These are phyloP conservation scores for Prosopocoilus inquinatus DNA, from an alignment of 2,888 invertebrate genomes.

Conservation along the genomic window DNA sequence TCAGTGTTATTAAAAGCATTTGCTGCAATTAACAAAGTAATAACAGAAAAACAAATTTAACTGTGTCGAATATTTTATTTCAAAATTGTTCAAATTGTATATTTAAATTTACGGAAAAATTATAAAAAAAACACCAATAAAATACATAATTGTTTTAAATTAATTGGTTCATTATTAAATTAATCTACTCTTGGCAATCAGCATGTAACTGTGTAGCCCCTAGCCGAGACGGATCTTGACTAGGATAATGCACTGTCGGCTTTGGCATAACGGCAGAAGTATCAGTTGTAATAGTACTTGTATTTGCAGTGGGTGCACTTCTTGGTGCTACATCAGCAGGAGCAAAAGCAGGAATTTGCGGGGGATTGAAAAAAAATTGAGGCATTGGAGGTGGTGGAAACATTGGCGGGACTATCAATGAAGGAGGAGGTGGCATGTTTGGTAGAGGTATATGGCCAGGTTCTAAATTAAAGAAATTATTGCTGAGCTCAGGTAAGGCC, in stretches of 20 bases:
- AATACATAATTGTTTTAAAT: too few species aligned
- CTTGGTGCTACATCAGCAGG: constrained; percentile 51
- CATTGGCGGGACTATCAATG: constrained; percentile 58
- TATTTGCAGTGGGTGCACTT: constrained; percentile 48
- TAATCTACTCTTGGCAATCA: constrained; percentile 40
- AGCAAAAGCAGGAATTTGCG: constrained; percentile 41
- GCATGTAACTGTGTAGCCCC: constrained; percentile 62
- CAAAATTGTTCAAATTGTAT: too few species aligned
- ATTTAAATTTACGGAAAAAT: too few species aligned
- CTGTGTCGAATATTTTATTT: too few species aligned
- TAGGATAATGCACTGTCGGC: constrained; percentile 84
- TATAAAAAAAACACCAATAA: too few species aligned
- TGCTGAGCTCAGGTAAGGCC: constrained; percentile 63
- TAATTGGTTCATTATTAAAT: not conserved
- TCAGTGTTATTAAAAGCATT: too few species aligned
- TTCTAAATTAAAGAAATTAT: constrained; percentile 68
- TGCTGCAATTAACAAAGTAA: too few species aligned
- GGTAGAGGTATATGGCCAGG: constrained; percentile 51
- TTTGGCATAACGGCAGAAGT: constrained; percentile 48
- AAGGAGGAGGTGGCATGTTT: constrained; percentile 51
- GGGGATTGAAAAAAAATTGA: constrained; percentile 53
- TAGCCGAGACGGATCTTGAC: constrained; percentile 93
- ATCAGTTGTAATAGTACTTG: constrained; percentile 12
- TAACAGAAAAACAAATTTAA: too few species aligned
- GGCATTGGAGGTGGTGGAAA: constrained; percentile 61